A percentile compares a stretch with the other conserved stretches of the same genome.
Evolutionary conservation across 2,113 vertebrate species (phyloP).

Genomic region (Heptranchias perlo): DNA sequence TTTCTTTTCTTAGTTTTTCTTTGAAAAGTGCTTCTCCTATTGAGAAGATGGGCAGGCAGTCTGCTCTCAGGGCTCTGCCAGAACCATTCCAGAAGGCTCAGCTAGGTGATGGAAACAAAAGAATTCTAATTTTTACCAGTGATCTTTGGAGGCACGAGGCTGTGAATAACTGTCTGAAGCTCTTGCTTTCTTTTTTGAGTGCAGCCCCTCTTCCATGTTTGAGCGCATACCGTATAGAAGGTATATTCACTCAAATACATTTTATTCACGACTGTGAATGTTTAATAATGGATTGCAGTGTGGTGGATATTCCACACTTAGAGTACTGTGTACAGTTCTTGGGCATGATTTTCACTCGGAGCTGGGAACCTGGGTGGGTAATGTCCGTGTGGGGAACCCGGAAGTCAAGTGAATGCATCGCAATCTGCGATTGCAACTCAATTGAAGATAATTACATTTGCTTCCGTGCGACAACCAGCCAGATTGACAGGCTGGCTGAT

Average conservation of each 20-base stretch:
- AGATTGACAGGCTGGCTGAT: too few relatives aligned
- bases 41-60: background rate
- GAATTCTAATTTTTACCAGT: background rate
- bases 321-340: background rate
- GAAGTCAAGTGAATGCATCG: too few relatives aligned
- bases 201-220: background rate
- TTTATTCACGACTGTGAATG: background rate
- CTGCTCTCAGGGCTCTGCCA: background rate
- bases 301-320: background rate
- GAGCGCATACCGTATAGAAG: background rate
- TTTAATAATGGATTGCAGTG: background rate
- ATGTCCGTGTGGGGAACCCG: too few relatives aligned
- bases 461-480: too few relatives aligned
- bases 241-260: background rate
- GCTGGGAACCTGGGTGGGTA: too few relatives aligned
- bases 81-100: background rate
- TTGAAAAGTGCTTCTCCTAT: background rate
- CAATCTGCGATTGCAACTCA: too few relatives aligned
- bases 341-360: too few relatives aligned
- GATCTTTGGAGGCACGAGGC: background rate
- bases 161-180: background rate
- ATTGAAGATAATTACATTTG: too few relatives aligned
- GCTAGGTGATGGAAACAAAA: background rate
- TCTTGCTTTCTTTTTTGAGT: background rate
- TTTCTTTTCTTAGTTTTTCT: background rate